phyloP scores from a whole-genome alignment of 1,140 invertebrate genomes.

The Holcopasites calliopsidis region DNA sequence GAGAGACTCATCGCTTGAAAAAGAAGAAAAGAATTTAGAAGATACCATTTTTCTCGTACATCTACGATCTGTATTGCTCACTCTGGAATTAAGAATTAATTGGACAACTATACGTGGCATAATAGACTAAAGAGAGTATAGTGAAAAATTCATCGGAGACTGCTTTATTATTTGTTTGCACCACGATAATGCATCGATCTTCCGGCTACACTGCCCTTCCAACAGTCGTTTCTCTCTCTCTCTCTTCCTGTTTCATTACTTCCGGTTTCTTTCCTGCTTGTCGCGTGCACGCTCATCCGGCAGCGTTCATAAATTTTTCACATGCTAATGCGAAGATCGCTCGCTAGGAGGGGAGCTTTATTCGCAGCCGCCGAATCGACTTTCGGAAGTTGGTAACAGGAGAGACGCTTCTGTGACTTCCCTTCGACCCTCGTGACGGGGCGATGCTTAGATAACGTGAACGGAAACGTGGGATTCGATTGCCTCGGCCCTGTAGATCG shows the following conservation, averaged over 20 bases:
- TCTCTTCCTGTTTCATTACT: background rate
- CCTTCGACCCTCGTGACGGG: background rate
- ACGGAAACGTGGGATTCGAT: conserved; percentile 5
- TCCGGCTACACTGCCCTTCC: background rate
- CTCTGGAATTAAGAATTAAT: no score
- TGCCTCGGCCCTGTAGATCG: background rate
- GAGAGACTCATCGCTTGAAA: no score
- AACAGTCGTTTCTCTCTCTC: background rate
- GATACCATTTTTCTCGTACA: no score
- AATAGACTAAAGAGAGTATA: no score
- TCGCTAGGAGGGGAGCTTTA: background rate
- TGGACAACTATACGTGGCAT: no score
- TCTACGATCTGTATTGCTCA: no score
- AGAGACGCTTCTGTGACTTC: background rate
- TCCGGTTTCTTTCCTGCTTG: no score
- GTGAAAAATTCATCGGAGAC: no score
- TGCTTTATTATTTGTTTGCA: no score
- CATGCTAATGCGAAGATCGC: conserved; percentile 35
- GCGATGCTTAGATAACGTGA: conserved; percentile 12
- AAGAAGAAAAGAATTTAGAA: no score
- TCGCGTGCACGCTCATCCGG: background rate
- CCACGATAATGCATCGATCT: conserved; percentile 20
- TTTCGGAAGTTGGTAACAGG: background rate
- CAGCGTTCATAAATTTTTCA: conserved; percentile 22
- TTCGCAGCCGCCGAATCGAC: background rate